These are phyloP conservation scores for Epinotia brunnichana DNA, from an alignment of 2,888 invertebrate species.

Conservation along the genomic window DNA sequence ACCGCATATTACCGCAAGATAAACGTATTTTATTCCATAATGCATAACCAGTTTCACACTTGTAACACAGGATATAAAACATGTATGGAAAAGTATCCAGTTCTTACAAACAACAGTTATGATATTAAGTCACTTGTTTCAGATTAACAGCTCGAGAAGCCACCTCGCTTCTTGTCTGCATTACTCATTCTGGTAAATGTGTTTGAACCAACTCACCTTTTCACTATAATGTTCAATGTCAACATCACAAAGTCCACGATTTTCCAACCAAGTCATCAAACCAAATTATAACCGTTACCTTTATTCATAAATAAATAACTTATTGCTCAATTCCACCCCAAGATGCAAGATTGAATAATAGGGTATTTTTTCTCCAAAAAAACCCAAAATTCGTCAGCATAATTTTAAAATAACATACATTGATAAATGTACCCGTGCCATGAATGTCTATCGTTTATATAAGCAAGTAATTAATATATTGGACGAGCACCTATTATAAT, in stretches of 20 bases:
- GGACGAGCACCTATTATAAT: not conserved
- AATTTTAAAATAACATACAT: not conserved
- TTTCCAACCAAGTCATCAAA: conserved; percentile 1
- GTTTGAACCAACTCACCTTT: not conserved
- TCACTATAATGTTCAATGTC: not conserved
- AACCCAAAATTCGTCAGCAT: not conserved
- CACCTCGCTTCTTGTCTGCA: not conserved
- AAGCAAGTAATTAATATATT: not conserved
- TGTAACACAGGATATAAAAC: too few relatives aligned
- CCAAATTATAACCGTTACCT: conserved; percentile 1
- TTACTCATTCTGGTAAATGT: not conserved
- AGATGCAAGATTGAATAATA: not conserved
- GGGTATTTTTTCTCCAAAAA: not conserved
- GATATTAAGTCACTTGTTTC: not conserved
- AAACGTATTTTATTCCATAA: too few relatives aligned
- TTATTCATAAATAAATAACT: not conserved
- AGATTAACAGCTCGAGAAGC: not conserved
- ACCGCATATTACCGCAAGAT: too few relatives aligned
- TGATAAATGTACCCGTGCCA: not conserved
- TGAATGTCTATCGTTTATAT: not conserved
- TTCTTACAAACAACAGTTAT: too few relatives aligned
- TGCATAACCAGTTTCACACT: too few relatives aligned
- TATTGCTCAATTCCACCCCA: not conserved
- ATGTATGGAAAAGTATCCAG: too few relatives aligned
- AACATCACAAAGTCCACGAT: conserved; percentile 1